Conservation (phyloP, 2,113 vertebrate species). For the Neofelis nebulosa region DNA sequence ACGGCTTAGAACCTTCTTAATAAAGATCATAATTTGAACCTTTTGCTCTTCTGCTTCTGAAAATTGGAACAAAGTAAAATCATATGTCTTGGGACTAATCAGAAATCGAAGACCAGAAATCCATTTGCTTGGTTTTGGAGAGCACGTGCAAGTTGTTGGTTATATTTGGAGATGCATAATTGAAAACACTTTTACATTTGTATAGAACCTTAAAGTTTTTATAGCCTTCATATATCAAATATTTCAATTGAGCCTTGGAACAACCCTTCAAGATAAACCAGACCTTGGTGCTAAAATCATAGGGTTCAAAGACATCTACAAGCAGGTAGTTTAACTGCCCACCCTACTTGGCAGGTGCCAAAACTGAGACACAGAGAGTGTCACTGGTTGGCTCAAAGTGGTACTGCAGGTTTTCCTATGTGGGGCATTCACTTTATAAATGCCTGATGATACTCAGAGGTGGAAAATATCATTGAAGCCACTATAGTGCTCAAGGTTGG, state of each 20-base stretch:
- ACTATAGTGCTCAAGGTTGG: not conserved
- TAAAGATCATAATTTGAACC: conserved; percentile 69
- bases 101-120: conserved; percentile 19
- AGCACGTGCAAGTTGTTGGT: not conserved
- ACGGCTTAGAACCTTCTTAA: conserved; percentile 47
- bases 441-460: not conserved
- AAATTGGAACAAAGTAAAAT: conserved; percentile 39
- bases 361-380: not conserved
- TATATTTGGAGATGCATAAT: conserved; percentile 48
- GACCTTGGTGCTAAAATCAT: not conserved
- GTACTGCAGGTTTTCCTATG: not conserved
- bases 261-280: not conserved
- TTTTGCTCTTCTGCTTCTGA: conserved; percentile 51
- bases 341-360: not conserved
- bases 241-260: conserved; percentile 17
- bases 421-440: conserved; percentile 18
- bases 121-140: conserved; percentile 45
- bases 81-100: conserved; percentile 19
- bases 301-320: not conserved
- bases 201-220: conserved; percentile 31
- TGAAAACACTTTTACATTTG: conserved; percentile 45
- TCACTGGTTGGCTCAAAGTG: not conserved
- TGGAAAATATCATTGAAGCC: conserved; percentile 45
- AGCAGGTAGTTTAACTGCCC: not conserved
- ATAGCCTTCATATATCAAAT: not conserved